These are phyloP conservation scores for Triops cancriformis DNA, from an alignment of 1,140 invertebrate genomes.

Conservation along the genomic window DNA sequence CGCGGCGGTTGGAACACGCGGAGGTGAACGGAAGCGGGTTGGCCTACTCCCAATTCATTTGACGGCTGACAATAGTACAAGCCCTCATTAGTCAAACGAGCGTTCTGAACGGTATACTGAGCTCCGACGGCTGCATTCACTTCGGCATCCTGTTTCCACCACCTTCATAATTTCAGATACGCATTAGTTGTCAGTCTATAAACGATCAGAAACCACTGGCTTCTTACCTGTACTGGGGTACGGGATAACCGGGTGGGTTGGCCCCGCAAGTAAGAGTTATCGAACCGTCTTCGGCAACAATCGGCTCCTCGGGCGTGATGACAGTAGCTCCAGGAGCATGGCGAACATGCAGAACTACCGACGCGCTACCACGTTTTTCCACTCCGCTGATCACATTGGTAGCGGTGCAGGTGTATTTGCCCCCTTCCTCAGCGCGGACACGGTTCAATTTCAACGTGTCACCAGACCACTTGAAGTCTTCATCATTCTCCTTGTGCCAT, in stretches of 20 bases:
- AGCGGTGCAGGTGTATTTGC: slow-evolving; percentile 76
- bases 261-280: slow-evolving; percentile 78
- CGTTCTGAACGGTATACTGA: slow-evolving; percentile 73
- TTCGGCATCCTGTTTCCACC: slow-evolving; percentile 67
- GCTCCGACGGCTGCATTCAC: slow-evolving; percentile 57
- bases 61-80: slow-evolving; percentile 79
- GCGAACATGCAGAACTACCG: slow-evolving; percentile 68
- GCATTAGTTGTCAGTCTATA: neutral
- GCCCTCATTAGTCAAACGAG: slow-evolving; percentile 73
- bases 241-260: slow-evolving; percentile 77
- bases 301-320: slow-evolving; percentile 71
- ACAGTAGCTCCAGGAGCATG: slow-evolving; percentile 75
- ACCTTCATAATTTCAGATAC: slow-evolving; percentile 40
- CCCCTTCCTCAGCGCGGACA: slow-evolving; percentile 69
- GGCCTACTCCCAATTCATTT: slow-evolving; percentile 77
- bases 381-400: slow-evolving; percentile 57
- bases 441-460: slow-evolving; percentile 59
- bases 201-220: neutral
- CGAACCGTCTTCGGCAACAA: slow-evolving; percentile 70
- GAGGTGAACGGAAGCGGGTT: slow-evolving; percentile 67
- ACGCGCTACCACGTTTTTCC: slow-evolving; percentile 61
- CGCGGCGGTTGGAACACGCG: slow-evolving; percentile 79
- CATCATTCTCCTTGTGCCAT: slow-evolving; percentile 74
- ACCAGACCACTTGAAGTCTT: slow-evolving; percentile 70
- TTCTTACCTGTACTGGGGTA: slow-evolving; percentile 57